phyloP scores from a whole-genome alignment of 1,140 invertebrate species.

The Drosophila bocki region DNA sequence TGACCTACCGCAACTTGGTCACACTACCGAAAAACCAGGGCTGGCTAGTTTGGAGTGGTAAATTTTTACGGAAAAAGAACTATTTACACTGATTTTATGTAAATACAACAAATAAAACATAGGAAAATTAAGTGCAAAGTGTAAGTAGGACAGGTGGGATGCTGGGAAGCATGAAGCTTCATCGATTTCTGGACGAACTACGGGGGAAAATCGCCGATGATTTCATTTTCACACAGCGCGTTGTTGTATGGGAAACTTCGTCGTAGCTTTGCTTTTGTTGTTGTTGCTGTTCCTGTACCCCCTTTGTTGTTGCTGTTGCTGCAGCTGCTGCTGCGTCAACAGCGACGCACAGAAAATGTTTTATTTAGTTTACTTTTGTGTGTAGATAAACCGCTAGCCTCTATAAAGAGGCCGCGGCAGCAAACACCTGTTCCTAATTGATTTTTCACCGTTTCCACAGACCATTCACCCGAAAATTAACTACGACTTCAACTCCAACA shows the following conservation, averaged over 20 bases:
- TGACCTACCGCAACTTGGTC: conserved; percentile 15
- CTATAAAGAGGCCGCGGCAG: conserved; percentile 22
- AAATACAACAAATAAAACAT: conserved; percentile 72
- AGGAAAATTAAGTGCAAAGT: conserved; percentile 71
- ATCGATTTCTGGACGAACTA: not conserved
- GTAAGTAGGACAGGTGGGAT: conserved; percentile 55
- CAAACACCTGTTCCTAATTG: conserved; percentile 79
- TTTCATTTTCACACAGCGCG: conserved; percentile 73
- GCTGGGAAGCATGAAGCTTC: not conserved
- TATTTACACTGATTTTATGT: conserved; percentile 79
- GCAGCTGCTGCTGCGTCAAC: conserved; percentile 59
- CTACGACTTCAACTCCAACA: conserved; percentile 51
- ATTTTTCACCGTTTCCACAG: conserved; percentile 73
- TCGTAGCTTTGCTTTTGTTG: conserved; percentile 69
- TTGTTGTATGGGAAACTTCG: conserved; percentile 83
- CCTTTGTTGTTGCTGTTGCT: conserved; percentile 44
- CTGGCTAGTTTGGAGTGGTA: conserved; percentile 76
- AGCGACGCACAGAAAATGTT: conserved; percentile 49
- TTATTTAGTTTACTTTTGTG: conserved; percentile 38
- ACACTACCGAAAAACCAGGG: conserved; percentile 62
- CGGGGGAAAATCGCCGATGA: conserved; percentile 65
- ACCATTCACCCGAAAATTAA: conserved; percentile 36
- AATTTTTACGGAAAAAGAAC: conserved; percentile 71
- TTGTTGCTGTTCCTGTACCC: conserved; percentile 47
- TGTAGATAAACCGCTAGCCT: conserved; percentile 16